phyloP scores from a whole-genome alignment of 2,797 vertebrate genomes.

The Megaceryle alcyon region DNA sequence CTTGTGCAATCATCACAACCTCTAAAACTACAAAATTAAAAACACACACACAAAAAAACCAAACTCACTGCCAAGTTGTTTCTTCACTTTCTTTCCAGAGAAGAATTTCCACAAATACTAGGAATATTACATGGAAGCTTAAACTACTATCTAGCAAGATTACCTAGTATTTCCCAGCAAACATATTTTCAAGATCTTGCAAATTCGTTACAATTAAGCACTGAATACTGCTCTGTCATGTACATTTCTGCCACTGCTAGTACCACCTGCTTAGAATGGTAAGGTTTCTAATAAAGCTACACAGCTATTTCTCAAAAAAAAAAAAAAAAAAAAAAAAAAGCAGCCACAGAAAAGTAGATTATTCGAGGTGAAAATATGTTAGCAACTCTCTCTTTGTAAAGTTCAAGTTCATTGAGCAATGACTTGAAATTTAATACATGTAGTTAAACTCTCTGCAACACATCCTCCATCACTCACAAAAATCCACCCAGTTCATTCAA shows the following conservation, averaged over 20 bases:
- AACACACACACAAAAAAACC: neutral
- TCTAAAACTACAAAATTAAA: neutral
- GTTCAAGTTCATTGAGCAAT: rapidly evolving
- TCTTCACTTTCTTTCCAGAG: neutral
- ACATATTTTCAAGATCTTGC: neutral
- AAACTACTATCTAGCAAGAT: neutral
- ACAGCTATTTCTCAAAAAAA: neutral
- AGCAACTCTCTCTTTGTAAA: neutral
- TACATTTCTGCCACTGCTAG: neutral
- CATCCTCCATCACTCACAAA: neutral
- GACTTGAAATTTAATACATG: neutral
- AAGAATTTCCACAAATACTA: neutral
- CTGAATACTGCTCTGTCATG: neutral
- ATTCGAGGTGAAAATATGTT: neutral
- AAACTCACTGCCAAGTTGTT: neutral
- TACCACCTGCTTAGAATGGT: neutral
- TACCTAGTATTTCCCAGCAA: neutral
- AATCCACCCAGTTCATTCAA: neutral
- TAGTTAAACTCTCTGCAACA: neutral
- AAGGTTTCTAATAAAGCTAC: neutral
- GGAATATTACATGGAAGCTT: neutral
- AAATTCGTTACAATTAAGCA: neutral
- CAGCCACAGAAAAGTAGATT: neutral
- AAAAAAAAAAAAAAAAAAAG: neutral
- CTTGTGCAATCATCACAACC: neutral